A percentile compares a stretch with the other conserved stretches of the same genome.
Evolutionary conservation across 2,797 vertebrate genomes (phyloP).

Genomic region (Glyptemys insculpta): DNA sequence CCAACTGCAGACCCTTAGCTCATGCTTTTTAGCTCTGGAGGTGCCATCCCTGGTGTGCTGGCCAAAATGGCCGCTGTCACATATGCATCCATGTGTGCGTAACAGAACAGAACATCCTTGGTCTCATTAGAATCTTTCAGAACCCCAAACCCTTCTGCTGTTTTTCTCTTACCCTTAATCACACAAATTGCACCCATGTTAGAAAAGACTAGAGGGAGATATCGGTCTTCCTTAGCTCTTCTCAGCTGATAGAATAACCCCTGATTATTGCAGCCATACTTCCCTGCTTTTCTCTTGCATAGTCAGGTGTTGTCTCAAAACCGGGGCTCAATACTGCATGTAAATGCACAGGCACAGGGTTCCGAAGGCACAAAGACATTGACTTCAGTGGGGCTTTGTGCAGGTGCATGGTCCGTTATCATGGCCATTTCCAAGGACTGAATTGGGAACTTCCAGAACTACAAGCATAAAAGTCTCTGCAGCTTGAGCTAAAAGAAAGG

Average conservation of each 20-base stretch:
- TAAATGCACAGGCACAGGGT: fast-evolving
- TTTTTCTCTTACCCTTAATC: neutral
- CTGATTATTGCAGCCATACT: neutral
- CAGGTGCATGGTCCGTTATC: neutral
- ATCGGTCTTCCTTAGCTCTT: neutral
- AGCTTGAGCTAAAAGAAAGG: neutral
- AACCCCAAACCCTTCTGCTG: neutral
- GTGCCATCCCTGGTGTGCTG: too few relatives aligned
- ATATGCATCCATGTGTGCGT: too few relatives aligned
- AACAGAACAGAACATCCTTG: too few relatives aligned
- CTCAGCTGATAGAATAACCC: neutral
- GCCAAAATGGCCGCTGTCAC: too few relatives aligned
- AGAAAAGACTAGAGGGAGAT: neutral
- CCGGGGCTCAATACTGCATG: too few relatives aligned
- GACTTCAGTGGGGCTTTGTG: neutral
- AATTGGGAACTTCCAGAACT: constrained; percentile 3
- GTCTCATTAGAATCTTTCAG: too few relatives aligned
- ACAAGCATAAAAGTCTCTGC: neutral
- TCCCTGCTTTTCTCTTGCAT: neutral
- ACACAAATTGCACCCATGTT: neutral
- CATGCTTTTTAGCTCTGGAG: too few relatives aligned
- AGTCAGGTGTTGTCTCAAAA: neutral
- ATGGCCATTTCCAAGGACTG: constrained; percentile 1
- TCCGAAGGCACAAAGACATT: neutral
- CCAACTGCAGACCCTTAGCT: too few relatives aligned